Base-by-base conservation (phyloP, 2,797 vertebrate genomes). In the Esox masquinongy region DNA sequence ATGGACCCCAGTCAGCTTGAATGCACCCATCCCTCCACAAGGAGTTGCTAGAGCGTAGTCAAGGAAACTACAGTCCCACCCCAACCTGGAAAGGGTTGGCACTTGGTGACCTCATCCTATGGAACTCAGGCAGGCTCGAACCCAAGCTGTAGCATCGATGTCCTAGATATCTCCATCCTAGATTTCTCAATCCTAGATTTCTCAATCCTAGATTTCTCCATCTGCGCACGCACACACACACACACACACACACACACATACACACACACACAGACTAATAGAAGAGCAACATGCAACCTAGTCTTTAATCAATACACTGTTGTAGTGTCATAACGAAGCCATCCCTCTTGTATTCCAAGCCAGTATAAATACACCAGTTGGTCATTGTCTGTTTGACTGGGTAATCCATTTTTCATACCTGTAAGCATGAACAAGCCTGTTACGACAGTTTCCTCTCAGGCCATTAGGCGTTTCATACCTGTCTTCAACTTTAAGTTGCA, bases 361-460 rank as follows among this genome's bases (percentile, higher is more conserved):
- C 47, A 70, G 47, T 50, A 49, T 31, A 70, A 70, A 70, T 29
- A 29, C 24, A 49, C 50, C 5, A 11, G 50, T 50, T 14, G 39
- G 26, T 70, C 69, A 11, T 50, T 51, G 16, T 49, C 2, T 47
- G 67, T 31, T 7, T 50, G 19, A 15, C 17, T 14, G 39, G 69
- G 12, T 24, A 19, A 63, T 36, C 72, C 61, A 66, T 74, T 72
- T 29, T 49, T 36, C 43, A 50, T 14, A 64, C 61, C 72, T 67
- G 12, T 64, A 12, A 39, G 70, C 67, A 69, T 39, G 61, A 59
- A 68, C 29, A 66, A 68, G 15, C 36, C 31, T 19, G 64, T 76
- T 75, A 79, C 77, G 75, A 51, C 50, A 66, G 53, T 77, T 34
- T 69, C 75, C 66, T 68, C 39, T 75, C 73, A 61, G 19, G 49